phyloP scores from a whole-genome alignment of 2,797 vertebrate species.

The Coranthus polyacanthus region DNA sequence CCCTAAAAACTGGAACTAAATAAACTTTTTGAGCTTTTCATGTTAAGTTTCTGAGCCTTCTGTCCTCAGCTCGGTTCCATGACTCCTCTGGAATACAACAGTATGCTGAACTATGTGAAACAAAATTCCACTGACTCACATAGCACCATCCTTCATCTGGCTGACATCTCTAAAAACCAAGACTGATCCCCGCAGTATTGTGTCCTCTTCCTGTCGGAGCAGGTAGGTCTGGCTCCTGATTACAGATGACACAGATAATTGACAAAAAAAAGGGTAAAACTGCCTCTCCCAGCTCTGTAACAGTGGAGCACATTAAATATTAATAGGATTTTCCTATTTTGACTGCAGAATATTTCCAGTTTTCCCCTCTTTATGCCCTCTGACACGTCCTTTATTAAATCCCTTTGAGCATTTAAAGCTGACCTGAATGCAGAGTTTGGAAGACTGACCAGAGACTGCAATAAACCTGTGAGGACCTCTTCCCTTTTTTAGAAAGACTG shows the following conservation, averaged over 20 bases:
- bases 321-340: conserved; percentile 63
- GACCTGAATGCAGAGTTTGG: conserved; percentile 61
- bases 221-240: conserved; percentile 14
- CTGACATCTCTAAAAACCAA: not conserved
- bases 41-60: too few relatives aligned
- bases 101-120: too few relatives aligned
- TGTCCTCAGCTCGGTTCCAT: not conserved
- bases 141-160: not conserved
- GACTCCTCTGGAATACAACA: not conserved
- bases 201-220: not conserved
- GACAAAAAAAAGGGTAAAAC: conserved; percentile 30
- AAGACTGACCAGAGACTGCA: conserved; percentile 45
- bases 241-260: conserved; percentile 53
- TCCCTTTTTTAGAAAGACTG: conserved; percentile 16
- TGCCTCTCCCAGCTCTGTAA: conserved; percentile 29
- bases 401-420: conserved; percentile 54
- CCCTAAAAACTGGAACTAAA: too few relatives aligned
- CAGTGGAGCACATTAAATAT: conserved; percentile 56
- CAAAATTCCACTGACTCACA: not conserved
- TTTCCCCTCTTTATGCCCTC: conserved; percentile 52
- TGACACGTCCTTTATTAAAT: conserved; percentile 71
- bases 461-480: conserved; percentile 39
- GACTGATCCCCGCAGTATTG: not conserved
- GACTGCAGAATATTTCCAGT: conserved; percentile 55
- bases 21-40: too few relatives aligned